phyloP scores from a whole-genome alignment of 2,888 invertebrate species.

The Mimachlamys varia region DNA sequence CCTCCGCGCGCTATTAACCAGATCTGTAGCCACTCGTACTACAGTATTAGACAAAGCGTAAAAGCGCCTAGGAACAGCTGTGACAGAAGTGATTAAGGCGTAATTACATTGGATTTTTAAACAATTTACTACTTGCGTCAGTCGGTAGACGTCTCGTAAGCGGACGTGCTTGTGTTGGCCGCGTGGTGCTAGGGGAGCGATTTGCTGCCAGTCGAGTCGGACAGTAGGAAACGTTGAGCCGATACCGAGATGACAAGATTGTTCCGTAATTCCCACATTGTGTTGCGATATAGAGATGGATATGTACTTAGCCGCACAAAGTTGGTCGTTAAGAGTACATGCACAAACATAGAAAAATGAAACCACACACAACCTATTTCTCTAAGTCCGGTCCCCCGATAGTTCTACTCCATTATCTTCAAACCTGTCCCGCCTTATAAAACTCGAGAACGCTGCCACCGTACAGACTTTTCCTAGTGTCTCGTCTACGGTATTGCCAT shows the following conservation, averaged over 20 bases:
- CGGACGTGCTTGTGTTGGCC: not conserved
- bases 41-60: conserved; percentile 31
- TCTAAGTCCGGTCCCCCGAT: not conserved
- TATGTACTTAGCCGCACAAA: not conserved
- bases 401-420: not conserved
- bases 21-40: not conserved
- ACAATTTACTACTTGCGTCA: conserved; percentile 36
- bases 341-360: not conserved
- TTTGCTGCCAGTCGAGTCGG: conserved; percentile 7
- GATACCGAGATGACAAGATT: conserved; percentile 8
- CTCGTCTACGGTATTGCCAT: not conserved
- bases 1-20: conserved; percentile 28
- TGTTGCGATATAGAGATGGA: not conserved
- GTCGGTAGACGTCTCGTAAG: conserved; percentile 26
- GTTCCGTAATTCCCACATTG: not conserved
- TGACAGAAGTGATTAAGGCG: conserved; percentile 29
- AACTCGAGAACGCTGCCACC: not conserved
- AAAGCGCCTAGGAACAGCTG: conserved; percentile 31
- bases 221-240: conserved; percentile 10
- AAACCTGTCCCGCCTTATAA: not conserved
- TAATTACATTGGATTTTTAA: conserved; percentile 36
- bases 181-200: conserved; percentile 32
- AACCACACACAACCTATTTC: not conserved
- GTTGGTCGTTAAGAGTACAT: conserved; percentile 14
- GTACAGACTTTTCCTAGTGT: not conserved